Evolutionary conservation across 2,888 invertebrate genomes (phyloP).

Genomic region (Sinotaia quadrata): DNA sequence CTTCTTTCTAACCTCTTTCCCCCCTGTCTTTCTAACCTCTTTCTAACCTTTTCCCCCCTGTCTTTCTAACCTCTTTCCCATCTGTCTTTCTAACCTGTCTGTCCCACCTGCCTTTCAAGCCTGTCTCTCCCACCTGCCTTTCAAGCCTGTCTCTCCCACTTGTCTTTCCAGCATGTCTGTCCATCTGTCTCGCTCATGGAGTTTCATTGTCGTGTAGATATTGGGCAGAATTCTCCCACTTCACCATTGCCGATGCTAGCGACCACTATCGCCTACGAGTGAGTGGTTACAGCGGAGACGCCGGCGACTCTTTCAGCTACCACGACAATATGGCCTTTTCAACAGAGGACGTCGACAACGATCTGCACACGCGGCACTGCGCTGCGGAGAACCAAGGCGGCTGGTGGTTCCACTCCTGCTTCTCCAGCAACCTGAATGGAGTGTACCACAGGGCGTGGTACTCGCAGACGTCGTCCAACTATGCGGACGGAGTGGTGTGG

Average conservation of each 20-base stretch:
- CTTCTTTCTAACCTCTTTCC: too few species aligned
- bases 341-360: slow-evolving; percentile 70
- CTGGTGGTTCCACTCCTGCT: slow-evolving; percentile 71
- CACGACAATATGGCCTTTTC: slow-evolving; percentile 70
- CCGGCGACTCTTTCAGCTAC: slow-evolving; percentile 68
- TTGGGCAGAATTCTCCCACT: slow-evolving; percentile 63
- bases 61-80: too few species aligned
- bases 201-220: background rate
- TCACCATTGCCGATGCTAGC: slow-evolving; percentile 57
- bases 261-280: slow-evolving; percentile 61
- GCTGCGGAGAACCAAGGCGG: slow-evolving; percentile 67
- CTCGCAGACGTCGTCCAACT: slow-evolving; percentile 51
- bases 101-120: too few species aligned
- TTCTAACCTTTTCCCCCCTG: too few species aligned
- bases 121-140: too few species aligned
- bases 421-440: slow-evolving; percentile 67
- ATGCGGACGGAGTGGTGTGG: slow-evolving; percentile 64
- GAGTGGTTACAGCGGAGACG: slow-evolving; percentile 56
- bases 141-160: too few species aligned
- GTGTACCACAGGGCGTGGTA: slow-evolving; percentile 67
- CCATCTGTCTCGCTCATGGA: background rate
- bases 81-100: too few species aligned
- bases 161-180: too few species aligned
- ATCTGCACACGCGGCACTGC: slow-evolving; percentile 66
- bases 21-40: too few species aligned